These are phyloP conservation scores for Pectinophora gossypiella DNA, from an alignment of 1,140 invertebrate genomes.

Conservation along the genomic window DNA sequence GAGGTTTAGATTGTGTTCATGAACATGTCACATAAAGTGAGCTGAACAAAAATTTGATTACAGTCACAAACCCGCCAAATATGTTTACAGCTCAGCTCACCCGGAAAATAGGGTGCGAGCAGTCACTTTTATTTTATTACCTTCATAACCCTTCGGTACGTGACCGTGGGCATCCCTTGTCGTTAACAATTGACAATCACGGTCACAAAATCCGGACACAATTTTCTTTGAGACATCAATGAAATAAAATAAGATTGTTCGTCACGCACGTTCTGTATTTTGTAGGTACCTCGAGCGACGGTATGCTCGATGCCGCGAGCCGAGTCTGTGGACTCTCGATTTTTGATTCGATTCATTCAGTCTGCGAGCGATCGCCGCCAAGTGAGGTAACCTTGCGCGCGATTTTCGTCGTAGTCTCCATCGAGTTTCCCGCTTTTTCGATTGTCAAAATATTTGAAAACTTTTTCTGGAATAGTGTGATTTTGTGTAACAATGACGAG, in stretches of 20 bases:
- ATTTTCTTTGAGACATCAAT: not conserved
- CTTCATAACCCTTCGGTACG: not conserved
- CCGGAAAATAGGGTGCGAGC: not conserved
- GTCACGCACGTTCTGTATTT: not conserved
- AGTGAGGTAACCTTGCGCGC: constrained; percentile 17
- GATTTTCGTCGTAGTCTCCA: not conserved
- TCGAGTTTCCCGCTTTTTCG: constrained; percentile 24
- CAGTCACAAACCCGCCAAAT: not conserved
- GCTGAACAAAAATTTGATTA: not conserved
- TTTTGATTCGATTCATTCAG: constrained; percentile 24
- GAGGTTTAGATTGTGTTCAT: too few relatives aligned
- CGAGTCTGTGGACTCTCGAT: constrained; percentile 10
- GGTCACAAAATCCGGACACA: not conserved
- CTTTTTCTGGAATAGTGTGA: constrained; percentile 21
- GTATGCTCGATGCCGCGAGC: too few relatives aligned
- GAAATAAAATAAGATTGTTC: not conserved
- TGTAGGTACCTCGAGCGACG: too few relatives aligned
- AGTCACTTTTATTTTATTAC: constrained; percentile 5
- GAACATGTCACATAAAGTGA: not conserved
- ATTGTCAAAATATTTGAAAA: constrained; percentile 17
- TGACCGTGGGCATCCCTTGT: not conserved
- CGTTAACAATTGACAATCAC: constrained; percentile 3
- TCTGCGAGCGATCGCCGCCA: constrained; percentile 40
- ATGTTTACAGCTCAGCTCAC: not conserved
- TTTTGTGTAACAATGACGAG: constrained; percentile 22